Base-by-base conservation (phyloP, 2,113 vertebrate species). In the Tor tambroides region DNA sequence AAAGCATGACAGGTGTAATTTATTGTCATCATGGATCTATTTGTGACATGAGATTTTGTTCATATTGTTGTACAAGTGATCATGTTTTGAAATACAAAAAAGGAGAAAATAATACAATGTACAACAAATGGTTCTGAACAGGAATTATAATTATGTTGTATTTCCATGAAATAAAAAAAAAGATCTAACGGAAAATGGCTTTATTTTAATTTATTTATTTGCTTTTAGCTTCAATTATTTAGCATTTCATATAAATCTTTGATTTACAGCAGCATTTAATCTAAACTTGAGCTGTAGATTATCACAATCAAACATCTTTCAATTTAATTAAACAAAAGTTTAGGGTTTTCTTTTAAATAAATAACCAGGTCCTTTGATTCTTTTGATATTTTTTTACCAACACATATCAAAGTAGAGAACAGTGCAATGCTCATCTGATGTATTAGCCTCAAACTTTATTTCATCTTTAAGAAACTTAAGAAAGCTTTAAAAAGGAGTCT, bases 1-100 rank as follows among this genome's bases (percentile, higher is more conserved):
- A 72, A 92, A 94, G 95, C 95, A 96, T 95, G 95, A 92, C 93
- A 92, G 92, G 93, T 94, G 94, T 94, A 94, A 95, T 93, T 94
- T 95, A 95, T 94, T 95, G 94, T 96, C 94, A 94, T 94, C 92
- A 91, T 93, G 93, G 91, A 93, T 94, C 93, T 94, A 93, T 95
- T 95, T 95, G 95, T 96, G 95, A 95, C 93, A 94, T 93, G 91
- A 94, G 91, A 92, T 85, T 94, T 94, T 95, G 95, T 96, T 95
- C 92, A 94, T 94, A 95, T 94, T 95, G 95, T 95, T 95, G 94
- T 95, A 95, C 92, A 92, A 95, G 95, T 96, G 94, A 94, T 90
- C 90, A 94, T 94, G 94, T 95, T 95, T 94, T 95, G 91, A 94
- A 94, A 93, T 94, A 93, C 90, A 93, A 93, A 90, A 90, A 84